A percentile compares a stretch with the other conserved stretches of the same genome.
phyloP scores from a whole-genome alignment of 2,888 invertebrate genomes.

The Argyresthia albistria region DNA sequence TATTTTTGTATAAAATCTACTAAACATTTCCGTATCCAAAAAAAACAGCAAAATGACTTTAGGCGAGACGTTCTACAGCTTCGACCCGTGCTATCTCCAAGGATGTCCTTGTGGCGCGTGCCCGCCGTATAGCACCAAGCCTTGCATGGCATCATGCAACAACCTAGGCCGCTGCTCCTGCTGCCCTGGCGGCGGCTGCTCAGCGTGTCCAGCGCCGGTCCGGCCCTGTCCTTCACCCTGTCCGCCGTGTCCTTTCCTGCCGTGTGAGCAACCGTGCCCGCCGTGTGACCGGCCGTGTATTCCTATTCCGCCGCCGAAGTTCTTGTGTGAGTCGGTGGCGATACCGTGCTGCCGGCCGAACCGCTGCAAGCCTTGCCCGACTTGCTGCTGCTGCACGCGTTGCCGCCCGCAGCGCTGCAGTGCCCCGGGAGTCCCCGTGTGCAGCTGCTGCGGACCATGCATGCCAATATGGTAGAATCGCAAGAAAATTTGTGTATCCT shows the following conservation, averaged over 20 bases:
- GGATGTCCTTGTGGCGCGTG: slow-evolving; percentile 56
- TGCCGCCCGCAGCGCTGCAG: slow-evolving; percentile 54
- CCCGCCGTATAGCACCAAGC: slow-evolving; percentile 52
- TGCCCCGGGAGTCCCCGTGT: slow-evolving; percentile 53
- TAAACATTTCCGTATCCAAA: background rate
- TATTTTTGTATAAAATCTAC: background rate
- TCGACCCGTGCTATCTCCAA: slow-evolving; percentile 51
- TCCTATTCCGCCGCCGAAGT: slow-evolving; percentile 28
- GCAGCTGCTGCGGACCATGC: slow-evolving; percentile 48
- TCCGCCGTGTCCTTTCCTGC: slow-evolving; percentile 38
- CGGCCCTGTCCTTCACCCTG: slow-evolving; percentile 49
- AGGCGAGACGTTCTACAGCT: slow-evolving; percentile 63
- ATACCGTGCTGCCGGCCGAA: slow-evolving; percentile 67
- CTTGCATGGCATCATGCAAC: slow-evolving; percentile 44
- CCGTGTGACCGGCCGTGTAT: slow-evolving; percentile 48
- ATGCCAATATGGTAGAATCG: slow-evolving; percentile 54
- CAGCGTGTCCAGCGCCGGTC: slow-evolving; percentile 58
- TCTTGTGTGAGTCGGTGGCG: slow-evolving; percentile 43
- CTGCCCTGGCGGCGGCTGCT: slow-evolving; percentile 60
- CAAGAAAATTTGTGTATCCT: too few relatives aligned
- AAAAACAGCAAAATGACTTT: slow-evolving; percentile 26
- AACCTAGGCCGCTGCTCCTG: slow-evolving; percentile 44
- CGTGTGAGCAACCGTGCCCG: slow-evolving; percentile 47
- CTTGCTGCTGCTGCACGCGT: slow-evolving; percentile 57
- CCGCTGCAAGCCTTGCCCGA: slow-evolving; percentile 69